Conservation (phyloP, 2,113 vertebrate species). For the Calyptomena viridis region DNA sequence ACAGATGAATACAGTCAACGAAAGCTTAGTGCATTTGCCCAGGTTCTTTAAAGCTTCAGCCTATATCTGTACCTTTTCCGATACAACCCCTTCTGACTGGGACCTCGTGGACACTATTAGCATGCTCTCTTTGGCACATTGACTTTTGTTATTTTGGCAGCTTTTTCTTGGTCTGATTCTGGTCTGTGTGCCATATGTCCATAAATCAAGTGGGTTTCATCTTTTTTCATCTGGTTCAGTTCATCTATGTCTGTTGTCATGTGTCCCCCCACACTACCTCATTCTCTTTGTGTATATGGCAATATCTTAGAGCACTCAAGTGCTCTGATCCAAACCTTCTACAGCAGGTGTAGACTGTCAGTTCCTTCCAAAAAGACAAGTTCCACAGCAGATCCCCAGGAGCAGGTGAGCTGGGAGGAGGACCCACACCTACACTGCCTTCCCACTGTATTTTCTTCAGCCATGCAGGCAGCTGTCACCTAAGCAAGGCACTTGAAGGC, state of each 20-base stretch:
- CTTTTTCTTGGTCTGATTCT: neutral
- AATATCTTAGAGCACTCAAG: neutral
- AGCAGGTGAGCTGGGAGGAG: neutral
- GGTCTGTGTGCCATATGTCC: neutral
- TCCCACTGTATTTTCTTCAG: neutral
- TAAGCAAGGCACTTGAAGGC: neutral
- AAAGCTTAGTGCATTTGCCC: neutral
- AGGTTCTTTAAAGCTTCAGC: neutral
- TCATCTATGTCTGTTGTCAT: neutral
- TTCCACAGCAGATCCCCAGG: neutral
- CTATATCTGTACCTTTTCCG: neutral
- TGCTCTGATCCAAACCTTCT: neutral
- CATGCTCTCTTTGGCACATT: neutral
- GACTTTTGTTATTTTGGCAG: neutral
- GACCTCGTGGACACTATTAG: neutral
- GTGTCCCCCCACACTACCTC: neutral
- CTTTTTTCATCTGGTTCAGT: neutral
- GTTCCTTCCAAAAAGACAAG: neutral
- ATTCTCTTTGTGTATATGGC: neutral
- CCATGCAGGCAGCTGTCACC: neutral
- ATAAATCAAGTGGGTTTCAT: neutral
- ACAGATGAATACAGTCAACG: neutral
- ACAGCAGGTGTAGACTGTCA: neutral
- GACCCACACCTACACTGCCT: rapidly evolving
- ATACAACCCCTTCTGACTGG: neutral